Evolutionary conservation across 2,888 invertebrate species (phyloP).

Genomic region (Aphelenchoides bicaudatus): DNA sequence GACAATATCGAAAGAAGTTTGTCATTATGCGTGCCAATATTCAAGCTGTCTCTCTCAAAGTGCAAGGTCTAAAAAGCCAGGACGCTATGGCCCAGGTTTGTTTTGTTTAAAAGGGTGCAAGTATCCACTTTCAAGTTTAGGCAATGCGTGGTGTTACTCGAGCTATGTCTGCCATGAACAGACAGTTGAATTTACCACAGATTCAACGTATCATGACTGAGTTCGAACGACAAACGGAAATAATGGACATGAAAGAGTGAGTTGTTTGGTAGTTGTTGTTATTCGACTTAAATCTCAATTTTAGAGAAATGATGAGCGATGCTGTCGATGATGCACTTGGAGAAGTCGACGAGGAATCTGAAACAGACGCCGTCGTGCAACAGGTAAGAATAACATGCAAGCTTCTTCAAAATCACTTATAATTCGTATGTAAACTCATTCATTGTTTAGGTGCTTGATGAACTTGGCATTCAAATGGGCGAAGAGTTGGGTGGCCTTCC

Average conservation of each 20-base stretch:
- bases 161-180: slow-evolving; percentile 98
- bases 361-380: slow-evolving; percentile 67
- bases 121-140: slow-evolving; percentile 36
- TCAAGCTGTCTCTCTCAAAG: slow-evolving; percentile 92
- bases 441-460: slow-evolving; percentile 82
- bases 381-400: slow-evolving; percentile 39
- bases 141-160: slow-evolving; percentile 98
- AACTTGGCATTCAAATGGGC: slow-evolving; percentile 87
- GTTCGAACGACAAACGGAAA: slow-evolving; percentile 98
- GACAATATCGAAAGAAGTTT: slow-evolving; percentile 91
- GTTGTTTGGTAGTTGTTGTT: too few relatives aligned
- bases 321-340: slow-evolving; percentile 99
- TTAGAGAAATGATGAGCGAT: slow-evolving; percentile 99
- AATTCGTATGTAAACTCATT: slow-evolving; percentile 1
- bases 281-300: too few relatives aligned
- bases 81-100: slow-evolving; percentile 86
- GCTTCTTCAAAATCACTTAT: neutral
- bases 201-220: slow-evolving; percentile 79
- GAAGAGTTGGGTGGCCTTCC: slow-evolving; percentile 77
- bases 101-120: slow-evolving; percentile 4
- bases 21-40: slow-evolving; percentile 99
- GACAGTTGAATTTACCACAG: slow-evolving; percentile 86
- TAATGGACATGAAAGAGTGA: slow-evolving; percentile 99
- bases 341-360: slow-evolving; percentile 94
- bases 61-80: slow-evolving; percentile 93